Percentiles rank a stretch among this genome's conserved stretches.
Conservation (phyloP, 2,888 invertebrate genomes). For the Phymatocera aterrima region DNA sequence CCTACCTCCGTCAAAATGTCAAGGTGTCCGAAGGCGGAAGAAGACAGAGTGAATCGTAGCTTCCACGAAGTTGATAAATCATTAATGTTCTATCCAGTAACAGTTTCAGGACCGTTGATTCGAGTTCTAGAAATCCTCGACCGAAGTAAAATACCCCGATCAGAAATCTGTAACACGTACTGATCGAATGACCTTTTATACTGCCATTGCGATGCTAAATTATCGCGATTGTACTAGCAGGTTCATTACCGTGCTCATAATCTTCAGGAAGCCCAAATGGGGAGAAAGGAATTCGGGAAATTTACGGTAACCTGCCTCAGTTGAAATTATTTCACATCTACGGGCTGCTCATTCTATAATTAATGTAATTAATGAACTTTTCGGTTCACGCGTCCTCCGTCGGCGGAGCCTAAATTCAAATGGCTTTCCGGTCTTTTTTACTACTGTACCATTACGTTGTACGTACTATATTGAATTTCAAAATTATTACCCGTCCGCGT, state of each 20-base stretch:
- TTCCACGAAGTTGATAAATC: not conserved
- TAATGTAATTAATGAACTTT: constrained; percentile 22
- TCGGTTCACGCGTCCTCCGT: not conserved
- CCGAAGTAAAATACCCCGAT: not conserved
- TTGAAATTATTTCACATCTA: constrained; percentile 12
- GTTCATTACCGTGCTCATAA: not conserved
- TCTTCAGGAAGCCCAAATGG: not conserved
- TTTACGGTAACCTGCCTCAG: not conserved
- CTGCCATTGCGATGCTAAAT: not conserved
- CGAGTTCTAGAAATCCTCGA: not conserved
- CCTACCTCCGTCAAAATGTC: constrained; percentile 19
- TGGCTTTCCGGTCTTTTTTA: not conserved
- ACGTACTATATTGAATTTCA: not conserved
- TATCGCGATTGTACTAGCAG: not conserved
- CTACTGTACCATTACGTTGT: not conserved
- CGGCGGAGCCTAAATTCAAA: not conserved
- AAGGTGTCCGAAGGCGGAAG: not conserved
- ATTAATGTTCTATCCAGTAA: not conserved
- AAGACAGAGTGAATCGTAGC: not conserved
- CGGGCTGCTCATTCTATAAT: constrained; percentile 1
- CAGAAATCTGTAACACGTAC: too few species aligned
- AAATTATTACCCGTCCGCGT: not conserved
- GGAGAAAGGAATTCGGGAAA: not conserved
- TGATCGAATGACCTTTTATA: not conserved
- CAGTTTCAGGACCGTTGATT: not conserved